Percentiles rank a stretch among this genome's conserved stretches.
These are phyloP conservation scores for Eupithecia centaureata DNA, from an alignment of 2,888 invertebrate species.

Conservation along the genomic window DNA sequence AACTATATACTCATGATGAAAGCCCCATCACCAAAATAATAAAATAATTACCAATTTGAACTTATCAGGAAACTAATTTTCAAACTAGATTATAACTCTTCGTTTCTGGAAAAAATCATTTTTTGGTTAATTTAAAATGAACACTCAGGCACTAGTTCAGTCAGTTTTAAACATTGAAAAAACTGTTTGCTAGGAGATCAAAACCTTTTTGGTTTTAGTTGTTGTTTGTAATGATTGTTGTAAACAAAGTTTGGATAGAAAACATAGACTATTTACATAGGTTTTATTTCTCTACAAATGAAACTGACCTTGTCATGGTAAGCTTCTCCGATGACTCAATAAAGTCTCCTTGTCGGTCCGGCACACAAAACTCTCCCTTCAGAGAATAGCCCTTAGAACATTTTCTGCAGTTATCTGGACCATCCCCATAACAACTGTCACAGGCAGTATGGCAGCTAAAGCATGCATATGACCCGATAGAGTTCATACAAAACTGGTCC, in stretches of 20 bases:
- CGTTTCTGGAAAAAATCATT: slow-evolving; percentile 71
- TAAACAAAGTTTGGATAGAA: too few relatives aligned
- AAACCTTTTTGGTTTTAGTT: not conserved
- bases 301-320: slow-evolving; percentile 65
- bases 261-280: slow-evolving; percentile 6
- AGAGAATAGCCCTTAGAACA: slow-evolving; percentile 90
- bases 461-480: slow-evolving; percentile 92
- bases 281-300: slow-evolving; percentile 15
- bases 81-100: slow-evolving; percentile 66
- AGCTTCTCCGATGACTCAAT: slow-evolving; percentile 62
- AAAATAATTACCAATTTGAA: slow-evolving; percentile 61
- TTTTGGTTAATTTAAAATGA: not conserved
- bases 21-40: slow-evolving; percentile 61
- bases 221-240: not conserved
- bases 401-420: slow-evolving; percentile 94
- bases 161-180: not conserved
- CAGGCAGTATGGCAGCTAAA: slow-evolving; percentile 93
- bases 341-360: slow-evolving; percentile 79
- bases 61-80: slow-evolving; percentile 42
- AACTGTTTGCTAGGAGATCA: not conserved
- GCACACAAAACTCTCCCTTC: slow-evolving; percentile 90
- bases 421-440: slow-evolving; percentile 92
- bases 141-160: not conserved
- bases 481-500: slow-evolving; percentile 94
- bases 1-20: not conserved